phyloP scores from a whole-genome alignment of 2,113 vertebrate genomes.

The Lampris incognitus region DNA sequence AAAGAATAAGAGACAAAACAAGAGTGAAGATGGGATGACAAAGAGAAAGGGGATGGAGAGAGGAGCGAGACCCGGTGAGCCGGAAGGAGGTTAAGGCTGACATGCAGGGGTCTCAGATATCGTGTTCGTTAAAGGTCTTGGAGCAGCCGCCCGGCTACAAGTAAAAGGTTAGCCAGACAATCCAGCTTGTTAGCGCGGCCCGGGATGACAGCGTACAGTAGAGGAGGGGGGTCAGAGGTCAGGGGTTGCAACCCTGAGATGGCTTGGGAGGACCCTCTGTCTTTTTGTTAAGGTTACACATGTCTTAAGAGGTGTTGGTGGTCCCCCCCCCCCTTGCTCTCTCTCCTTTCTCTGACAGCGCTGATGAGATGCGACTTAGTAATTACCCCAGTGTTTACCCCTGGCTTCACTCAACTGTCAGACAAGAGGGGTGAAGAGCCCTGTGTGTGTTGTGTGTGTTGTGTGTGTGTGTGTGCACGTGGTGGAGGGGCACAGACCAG shows the following conservation, averaged over 20 bases:
- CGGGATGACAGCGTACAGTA: conserved; percentile 48
- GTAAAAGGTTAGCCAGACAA: conserved; percentile 77
- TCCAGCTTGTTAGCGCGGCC: conserved; percentile 72
- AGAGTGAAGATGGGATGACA: conserved; percentile 3
- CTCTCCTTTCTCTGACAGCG: conserved; percentile 28
- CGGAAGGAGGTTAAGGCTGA: conserved; percentile 45
- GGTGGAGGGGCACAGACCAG: not conserved
- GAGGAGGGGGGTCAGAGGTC: conserved; percentile 40
- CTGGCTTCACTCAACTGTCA: conserved; percentile 58
- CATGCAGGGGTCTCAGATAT: conserved; percentile 46
- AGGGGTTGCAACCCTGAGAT: conserved; percentile 19
- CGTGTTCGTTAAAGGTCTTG: conserved; percentile 75
- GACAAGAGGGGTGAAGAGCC: conserved; percentile 1
- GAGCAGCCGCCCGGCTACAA: conserved; percentile 53
- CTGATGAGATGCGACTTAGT: conserved; percentile 26
- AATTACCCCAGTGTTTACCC: conserved; percentile 58
- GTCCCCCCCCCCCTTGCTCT: not conserved
- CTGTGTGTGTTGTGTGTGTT: conserved; percentile 5
- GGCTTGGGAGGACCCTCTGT: conserved; percentile 32
- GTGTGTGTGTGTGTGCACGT: conserved; percentile 3
- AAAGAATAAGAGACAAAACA: not conserved
- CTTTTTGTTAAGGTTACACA: conserved; percentile 64
- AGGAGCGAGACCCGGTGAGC: not conserved
- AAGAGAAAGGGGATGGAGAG: conserved; percentile 15
- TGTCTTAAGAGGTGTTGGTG: not conserved